phyloP scores from a whole-genome alignment of 92 coral and sea anemone species.

The Paragorgia papillata region DNA sequence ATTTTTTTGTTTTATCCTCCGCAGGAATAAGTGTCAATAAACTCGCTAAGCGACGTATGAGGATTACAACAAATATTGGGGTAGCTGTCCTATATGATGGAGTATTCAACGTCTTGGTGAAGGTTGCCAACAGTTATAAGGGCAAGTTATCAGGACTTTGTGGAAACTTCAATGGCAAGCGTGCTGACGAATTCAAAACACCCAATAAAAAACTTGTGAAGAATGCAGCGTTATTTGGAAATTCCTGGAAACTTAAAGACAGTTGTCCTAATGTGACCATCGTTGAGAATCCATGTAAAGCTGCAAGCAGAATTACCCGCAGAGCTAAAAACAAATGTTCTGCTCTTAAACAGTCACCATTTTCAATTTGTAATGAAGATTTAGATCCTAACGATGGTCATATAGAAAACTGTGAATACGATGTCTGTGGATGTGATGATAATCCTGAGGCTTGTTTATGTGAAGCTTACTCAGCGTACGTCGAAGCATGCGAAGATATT shows the following conservation, averaged over 20 bases:
- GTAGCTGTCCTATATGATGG: conserved; percentile 24
- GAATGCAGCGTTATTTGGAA: conserved; percentile 21
- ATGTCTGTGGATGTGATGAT: conserved; percentile 22
- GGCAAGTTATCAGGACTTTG: conserved; percentile 32
- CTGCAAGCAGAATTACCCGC: background rate
- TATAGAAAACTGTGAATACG: conserved; percentile 29
- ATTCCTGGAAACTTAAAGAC: conserved; percentile 9
- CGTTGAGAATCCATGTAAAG: conserved; percentile 21
- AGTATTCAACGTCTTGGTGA: conserved; percentile 30
- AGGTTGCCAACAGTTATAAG: conserved; percentile 1
- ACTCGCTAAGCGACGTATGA: background rate
- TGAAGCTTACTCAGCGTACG: conserved; percentile 14
- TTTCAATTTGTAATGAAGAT: conserved; percentile 16
- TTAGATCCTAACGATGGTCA: conserved; percentile 11
- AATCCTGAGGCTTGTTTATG: conserved; percentile 26
- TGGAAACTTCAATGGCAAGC: conserved; percentile 30
- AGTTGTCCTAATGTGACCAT: conserved; percentile 23
- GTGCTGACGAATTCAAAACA: conserved; percentile 16
- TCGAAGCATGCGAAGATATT: conserved; percentile 2
- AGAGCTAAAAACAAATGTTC: conserved; percentile 23
- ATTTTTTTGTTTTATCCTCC: too few relatives aligned
- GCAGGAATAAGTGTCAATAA: conserved; percentile 15
- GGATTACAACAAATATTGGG: conserved; percentile 24
- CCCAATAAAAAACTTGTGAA: conserved; percentile 12
- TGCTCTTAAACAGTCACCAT: conserved; percentile 2